These are phyloP conservation scores for Fragum sueziense DNA, from an alignment of 2,888 invertebrate species.

Conservation along the genomic window DNA sequence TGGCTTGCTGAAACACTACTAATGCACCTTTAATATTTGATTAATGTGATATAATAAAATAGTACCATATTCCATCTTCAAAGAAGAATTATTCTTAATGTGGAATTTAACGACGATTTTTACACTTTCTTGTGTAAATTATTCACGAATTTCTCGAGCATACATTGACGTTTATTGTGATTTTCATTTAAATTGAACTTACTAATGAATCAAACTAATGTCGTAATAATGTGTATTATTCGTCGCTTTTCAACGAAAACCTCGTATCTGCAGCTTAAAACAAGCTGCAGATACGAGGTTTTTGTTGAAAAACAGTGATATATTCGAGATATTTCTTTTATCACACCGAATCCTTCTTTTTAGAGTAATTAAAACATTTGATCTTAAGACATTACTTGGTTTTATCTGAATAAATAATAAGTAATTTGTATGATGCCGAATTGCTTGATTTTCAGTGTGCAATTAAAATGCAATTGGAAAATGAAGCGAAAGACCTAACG, in stretches of 20 bases:
- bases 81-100: conserved; percentile 29
- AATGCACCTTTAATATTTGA: conserved; percentile 11
- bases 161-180: conserved; percentile 13
- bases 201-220: background rate
- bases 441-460: too few relatives aligned
- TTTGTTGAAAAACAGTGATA: too few relatives aligned
- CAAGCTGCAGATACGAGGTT: too few relatives aligned
- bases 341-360: background rate
- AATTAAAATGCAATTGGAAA: too few relatives aligned
- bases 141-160: conserved; percentile 29
- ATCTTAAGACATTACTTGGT: background rate
- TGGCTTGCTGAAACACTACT: background rate
- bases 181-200: background rate
- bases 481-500: too few relatives aligned
- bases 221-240: background rate
- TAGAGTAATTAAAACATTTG: conserved; percentile 1
- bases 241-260: too few relatives aligned
- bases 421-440: background rate
- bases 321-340: conserved; percentile 3
- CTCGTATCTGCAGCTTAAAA: too few relatives aligned
- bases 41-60: conserved; percentile 14
- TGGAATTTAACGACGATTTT: conserved; percentile 29
- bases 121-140: conserved; percentile 33
- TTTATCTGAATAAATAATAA: conserved; percentile 10
- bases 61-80: conserved; percentile 15